Base-by-base conservation (phyloP, 2,113 vertebrate species). In the Cricetomys ansorgei region DNA sequence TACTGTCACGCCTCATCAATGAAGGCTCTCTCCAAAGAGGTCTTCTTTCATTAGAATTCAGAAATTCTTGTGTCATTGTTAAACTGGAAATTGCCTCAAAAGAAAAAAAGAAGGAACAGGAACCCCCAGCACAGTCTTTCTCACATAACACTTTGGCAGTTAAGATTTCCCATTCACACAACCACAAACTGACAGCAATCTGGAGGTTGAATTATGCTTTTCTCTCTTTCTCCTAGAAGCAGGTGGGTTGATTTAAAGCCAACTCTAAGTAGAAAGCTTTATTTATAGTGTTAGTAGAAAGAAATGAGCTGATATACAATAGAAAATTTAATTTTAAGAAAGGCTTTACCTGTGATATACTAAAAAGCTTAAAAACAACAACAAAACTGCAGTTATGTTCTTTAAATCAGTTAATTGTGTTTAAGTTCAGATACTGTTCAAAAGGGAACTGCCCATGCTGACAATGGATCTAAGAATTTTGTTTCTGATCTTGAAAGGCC, bases 191-290 rank as follows among this genome's bases (percentile, higher is more conserved):
- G 96, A 98, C 96, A 97, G 81, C 45, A 97, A 97, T 96, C 94
- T 95, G 50, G 83, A 96, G 91, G 43, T 97, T 96, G 92, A 97
- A 88, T 91, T 88, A 94, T 95, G 96, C 81, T 96, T 84, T 89
- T 67, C 76, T 96, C 72, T 6, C 85, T 90, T 94, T 97, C 77
- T 6, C 59, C 75, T 91, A 96, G 48, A 94, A 97, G 92, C 93
- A 98, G 94, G 92, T 98, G 96, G 94, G 94, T 97, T 97, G 37
- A 92, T 98, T 92, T 75, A 96, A 97, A 92, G 76, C 91, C 97
- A 98, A 48, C 70, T 96, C 95, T 97, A 97, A 98, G 97, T 88
- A 97, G 96, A 97, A 95, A 87, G 73, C 88, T 97, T 59, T 96
- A 97, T 97, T 97, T 98, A 96, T 98, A 97, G 45, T n/a, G 91